Evolutionary conservation across 2,888 invertebrate genomes (phyloP), one percentile per base, ranked within the genome.

Genomic region (Pandemis corylana): DNA sequence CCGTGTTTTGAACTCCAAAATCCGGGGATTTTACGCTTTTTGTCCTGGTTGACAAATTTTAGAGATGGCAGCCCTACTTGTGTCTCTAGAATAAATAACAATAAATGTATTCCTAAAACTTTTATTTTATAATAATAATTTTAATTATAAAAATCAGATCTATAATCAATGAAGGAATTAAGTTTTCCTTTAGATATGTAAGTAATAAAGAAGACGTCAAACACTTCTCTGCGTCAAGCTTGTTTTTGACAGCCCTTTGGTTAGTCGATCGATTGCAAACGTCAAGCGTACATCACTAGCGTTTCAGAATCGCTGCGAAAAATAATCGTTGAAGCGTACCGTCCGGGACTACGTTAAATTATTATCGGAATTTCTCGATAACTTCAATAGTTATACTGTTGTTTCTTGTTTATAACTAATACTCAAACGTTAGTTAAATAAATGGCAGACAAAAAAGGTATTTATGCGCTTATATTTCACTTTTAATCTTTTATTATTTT

Each of bases 371-470:
- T 70, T 69, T 66, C 44, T 56, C 42, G 56, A 71, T 65, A 51
- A 51, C 46, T 65, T n/a, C 12, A 20, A 44, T 66, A 70, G 61
- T 70, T 74, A 28, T 66, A 70, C 66, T 74, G 74, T 70, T 74
- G 49, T 66, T 70, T 70, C 69, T 53, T 74, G 66, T 70, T 70
- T 53, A 41, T 69, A 82, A 84, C 77, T 83, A 82, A 77, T 85
- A 87, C 86, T 86, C 85, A 85, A 84, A 80, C 85, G 85, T 80
- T 86, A 87, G 80, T 87, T 85, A 84, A 79, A 70, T 85, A 89
- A 90, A 95, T 95, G 95, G 94, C 95, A 82, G 95, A 95, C 88
- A 95, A 95, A 85, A 95, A 95, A 95, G 95, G 95, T 95, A 95
- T 93, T 90, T 93, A 93, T 90, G 83, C 83, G 80, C 79, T 87